These are phyloP conservation scores for Lynx canadensis DNA, from an alignment of 2,113 vertebrate species.

Conservation along the genomic window DNA sequence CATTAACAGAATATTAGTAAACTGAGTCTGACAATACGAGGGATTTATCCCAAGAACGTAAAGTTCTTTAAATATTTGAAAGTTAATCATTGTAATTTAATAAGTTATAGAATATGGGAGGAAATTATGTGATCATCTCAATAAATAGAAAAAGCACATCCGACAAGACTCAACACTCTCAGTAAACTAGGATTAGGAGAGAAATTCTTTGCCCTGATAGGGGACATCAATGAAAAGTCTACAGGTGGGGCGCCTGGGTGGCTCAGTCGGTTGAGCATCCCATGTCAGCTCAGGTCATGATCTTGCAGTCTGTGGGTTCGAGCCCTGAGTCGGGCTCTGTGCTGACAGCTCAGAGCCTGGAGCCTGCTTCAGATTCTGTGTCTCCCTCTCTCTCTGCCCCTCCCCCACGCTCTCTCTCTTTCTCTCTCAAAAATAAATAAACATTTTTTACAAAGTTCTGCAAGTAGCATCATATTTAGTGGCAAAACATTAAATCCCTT, in stretches of 20 bases:
- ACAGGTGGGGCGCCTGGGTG: not conserved
- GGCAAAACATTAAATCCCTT: not conserved
- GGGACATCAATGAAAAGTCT: not conserved
- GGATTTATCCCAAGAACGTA: not conserved
- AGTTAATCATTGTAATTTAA: not conserved
- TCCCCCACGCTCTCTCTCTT: no score
- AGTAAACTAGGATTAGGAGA: not conserved
- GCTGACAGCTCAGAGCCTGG: no score
- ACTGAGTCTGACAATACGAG: not conserved
- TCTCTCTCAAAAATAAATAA: no score
- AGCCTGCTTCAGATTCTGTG: no score
- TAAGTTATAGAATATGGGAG: not conserved
- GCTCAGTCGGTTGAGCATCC: no score
- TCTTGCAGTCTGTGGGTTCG: no score
- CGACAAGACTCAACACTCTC: not conserved
- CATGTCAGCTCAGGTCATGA: no score
- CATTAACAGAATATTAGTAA: conserved; percentile 30
- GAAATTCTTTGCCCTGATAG: not conserved
- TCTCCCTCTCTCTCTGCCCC: no score
- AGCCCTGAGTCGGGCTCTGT: no score
- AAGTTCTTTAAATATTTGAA: not conserved
- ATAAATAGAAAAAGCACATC: not conserved
- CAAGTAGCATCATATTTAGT: not conserved
- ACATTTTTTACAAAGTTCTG: not conserved
- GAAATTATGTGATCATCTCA: not conserved